A percentile compares a stretch with the other conserved stretches of the same genome.
Evolutionary conservation across 2,113 vertebrate species (phyloP).

Genomic region (Osmerus eperlanus): DNA sequence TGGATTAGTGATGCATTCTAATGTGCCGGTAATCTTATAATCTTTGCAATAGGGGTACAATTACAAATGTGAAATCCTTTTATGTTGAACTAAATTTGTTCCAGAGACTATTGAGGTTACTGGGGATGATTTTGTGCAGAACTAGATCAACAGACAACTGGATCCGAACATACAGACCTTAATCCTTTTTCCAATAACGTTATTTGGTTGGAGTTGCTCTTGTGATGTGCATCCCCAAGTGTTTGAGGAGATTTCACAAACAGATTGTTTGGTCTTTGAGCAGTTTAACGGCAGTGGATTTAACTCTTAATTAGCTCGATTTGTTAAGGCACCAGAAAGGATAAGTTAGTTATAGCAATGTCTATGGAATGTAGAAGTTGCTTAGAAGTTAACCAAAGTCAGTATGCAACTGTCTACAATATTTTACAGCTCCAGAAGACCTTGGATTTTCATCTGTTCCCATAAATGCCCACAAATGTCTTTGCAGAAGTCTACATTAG

Average conservation of each 20-base stretch:
- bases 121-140: conserved; percentile 28
- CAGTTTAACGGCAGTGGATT: neutral
- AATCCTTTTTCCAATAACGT: conserved; percentile 10
- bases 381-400: neutral
- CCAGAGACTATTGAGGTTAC: conserved; percentile 27
- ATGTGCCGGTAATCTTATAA: conserved; percentile 57
- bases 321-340: neutral
- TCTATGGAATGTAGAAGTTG: too few species aligned
- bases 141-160: conserved; percentile 17
- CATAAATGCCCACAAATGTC: too few species aligned
- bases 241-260: conserved; percentile 34
- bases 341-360: neutral
- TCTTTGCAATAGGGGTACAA: conserved; percentile 46
- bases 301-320: neutral
- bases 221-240: conserved; percentile 18
- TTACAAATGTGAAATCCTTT: conserved; percentile 25
- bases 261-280: neutral
- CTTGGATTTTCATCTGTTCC: too few species aligned
- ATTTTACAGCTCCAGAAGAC: too few species aligned
- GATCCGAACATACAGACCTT: conserved; percentile 13
- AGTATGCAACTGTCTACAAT: too few species aligned
- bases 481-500: too few species aligned
- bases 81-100: conserved; percentile 24
- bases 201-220: conserved; percentile 1
- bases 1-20: conserved; percentile 50